phyloP scores from a whole-genome alignment of 2,797 vertebrate species.

The Lutjanus argentimaculatus region DNA sequence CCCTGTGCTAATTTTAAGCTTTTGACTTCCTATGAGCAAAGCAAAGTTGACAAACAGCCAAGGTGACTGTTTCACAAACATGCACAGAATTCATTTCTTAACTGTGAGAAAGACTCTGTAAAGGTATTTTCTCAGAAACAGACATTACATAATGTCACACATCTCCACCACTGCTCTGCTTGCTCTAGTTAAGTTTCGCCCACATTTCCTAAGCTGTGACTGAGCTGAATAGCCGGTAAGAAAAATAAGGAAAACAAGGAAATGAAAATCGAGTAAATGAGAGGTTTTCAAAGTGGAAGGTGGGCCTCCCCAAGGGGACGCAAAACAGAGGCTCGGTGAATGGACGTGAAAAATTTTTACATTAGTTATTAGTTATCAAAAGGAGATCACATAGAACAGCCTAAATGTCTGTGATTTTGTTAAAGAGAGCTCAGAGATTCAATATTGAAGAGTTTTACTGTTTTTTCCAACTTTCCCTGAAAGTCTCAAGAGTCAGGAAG shows the following conservation, averaged over 20 bases:
- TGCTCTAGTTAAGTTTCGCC: not conserved
- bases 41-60: constrained; percentile 48
- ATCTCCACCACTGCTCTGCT: not conserved
- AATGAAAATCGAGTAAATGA: not conserved
- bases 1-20: constrained; percentile 77
- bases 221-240: not conserved
- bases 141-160: not conserved
- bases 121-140: not conserved
- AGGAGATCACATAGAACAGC: too few species aligned
- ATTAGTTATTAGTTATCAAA: too few species aligned
- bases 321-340: too few species aligned
- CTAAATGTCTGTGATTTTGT: too few species aligned
- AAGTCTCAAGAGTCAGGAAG: too few species aligned
- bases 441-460: too few species aligned
- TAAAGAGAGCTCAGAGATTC: too few species aligned
- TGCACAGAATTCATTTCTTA: not conserved
- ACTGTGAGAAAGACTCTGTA: not conserved
- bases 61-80: constrained; percentile 25
- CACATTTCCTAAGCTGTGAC: not conserved
- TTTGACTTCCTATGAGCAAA: constrained; percentile 57
- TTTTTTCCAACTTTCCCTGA: too few species aligned
- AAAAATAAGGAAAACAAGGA: not conserved
- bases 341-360: too few species aligned
- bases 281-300: too few species aligned
- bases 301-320: too few species aligned